Evolutionary conservation across 2,888 invertebrate genomes (phyloP).

Genomic region (Orchesella flavescens): DNA sequence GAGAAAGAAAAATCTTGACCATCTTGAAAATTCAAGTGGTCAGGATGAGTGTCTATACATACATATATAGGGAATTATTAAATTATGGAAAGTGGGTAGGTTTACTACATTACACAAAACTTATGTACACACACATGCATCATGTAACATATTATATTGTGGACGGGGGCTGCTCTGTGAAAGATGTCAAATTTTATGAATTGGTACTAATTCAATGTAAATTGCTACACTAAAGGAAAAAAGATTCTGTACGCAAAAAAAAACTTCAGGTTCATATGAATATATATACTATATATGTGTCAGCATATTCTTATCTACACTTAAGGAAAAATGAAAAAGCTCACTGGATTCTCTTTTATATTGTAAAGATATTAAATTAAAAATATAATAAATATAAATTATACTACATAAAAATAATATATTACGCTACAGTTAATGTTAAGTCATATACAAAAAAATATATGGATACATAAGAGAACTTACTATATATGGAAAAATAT

Average conservation of each 20-base stretch:
- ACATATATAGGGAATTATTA: not conserved
- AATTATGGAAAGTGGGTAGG: constrained; percentile 13
- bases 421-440: not conserved
- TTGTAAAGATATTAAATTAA: constrained; percentile 29
- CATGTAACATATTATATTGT: constrained; percentile 38
- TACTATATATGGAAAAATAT: not conserved
- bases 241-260: constrained; percentile 43
- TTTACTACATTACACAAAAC: constrained; percentile 33
- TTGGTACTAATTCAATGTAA: constrained; percentile 36
- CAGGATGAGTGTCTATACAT: too few relatives aligned
- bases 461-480: constrained; percentile 20
- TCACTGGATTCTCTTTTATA: constrained; percentile 63
- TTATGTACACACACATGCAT: constrained; percentile 28
- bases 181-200: constrained; percentile 21
- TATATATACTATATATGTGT: constrained; percentile 33
- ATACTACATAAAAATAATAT: too few relatives aligned
- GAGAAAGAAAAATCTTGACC: not conserved
- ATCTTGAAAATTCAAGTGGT: too few relatives aligned
- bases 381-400: too few relatives aligned
- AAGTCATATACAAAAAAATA: constrained; percentile 12
- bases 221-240: constrained; percentile 37
- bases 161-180: constrained; percentile 42
- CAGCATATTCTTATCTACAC: constrained; percentile 46
- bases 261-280: constrained; percentile 8
- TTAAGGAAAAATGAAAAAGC: constrained; percentile 59